Evolutionary conservation across 2,888 invertebrate species (phyloP).

Genomic region (Napeogenes sylphis): DNA sequence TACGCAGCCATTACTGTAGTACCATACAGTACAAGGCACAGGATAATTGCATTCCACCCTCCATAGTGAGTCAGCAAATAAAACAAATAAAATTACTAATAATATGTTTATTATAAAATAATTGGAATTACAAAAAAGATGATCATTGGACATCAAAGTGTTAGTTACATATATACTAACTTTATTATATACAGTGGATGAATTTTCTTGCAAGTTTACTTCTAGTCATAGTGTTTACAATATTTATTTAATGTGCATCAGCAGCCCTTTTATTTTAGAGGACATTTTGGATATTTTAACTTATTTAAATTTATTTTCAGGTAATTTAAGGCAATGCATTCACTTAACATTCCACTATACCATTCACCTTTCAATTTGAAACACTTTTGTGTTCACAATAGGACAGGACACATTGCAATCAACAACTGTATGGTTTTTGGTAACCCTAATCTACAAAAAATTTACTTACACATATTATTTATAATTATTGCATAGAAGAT

Average conservation of each 20-base stretch:
- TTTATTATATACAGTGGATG: neutral
- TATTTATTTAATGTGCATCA: neutral
- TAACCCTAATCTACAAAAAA: too few species aligned
- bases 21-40: slow-evolving; percentile 32
- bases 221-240: neutral
- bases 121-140: slow-evolving; percentile 28
- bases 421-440: too few species aligned
- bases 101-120: slow-evolving; percentile 38
- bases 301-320: neutral
- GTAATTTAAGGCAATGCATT: slow-evolving; percentile 2
- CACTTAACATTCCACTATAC: slow-evolving; percentile 1
- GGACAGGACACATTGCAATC: too few species aligned
- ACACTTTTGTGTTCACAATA: too few species aligned
- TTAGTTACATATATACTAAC: neutral
- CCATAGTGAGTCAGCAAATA: neutral
- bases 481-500: too few species aligned
- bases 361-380: neutral
- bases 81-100: neutral
- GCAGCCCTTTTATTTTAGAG: neutral
- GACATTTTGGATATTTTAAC: neutral
- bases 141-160: neutral
- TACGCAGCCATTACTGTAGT: slow-evolving; percentile 16
- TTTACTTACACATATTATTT: too few species aligned
- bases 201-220: neutral
- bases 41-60: neutral